phyloP scores from a whole-genome alignment of 2,888 invertebrate genomes.

The Pogonocherus hispidulus region DNA sequence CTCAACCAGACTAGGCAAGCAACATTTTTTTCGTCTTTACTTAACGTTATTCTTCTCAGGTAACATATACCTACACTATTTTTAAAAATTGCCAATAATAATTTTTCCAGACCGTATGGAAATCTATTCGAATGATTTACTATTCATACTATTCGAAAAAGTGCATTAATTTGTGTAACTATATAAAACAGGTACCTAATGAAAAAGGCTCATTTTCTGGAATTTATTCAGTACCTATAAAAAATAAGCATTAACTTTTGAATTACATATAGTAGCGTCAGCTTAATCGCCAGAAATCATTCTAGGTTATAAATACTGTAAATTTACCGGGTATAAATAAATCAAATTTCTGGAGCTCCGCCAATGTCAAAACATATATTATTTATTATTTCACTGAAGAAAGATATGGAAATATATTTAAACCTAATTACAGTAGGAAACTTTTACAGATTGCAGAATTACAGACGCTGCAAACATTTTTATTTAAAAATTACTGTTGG shows the following conservation, averaged over 20 bases:
- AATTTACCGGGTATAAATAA: slow-evolving; percentile 47
- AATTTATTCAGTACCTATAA: no score
- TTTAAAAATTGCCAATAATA: no score
- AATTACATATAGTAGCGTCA: background rate
- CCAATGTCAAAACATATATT: slow-evolving; percentile 52
- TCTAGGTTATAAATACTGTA: slow-evolving; percentile 34
- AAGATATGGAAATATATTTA: slow-evolving; percentile 34
- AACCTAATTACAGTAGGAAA: slow-evolving; percentile 1
- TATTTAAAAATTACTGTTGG: background rate
- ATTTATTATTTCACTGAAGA: slow-evolving; percentile 45
- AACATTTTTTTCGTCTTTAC: no score
- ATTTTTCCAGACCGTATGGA: no score
- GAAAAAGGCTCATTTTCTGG: no score
- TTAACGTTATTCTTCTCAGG: no score
- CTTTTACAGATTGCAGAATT: slow-evolving; percentile 6
- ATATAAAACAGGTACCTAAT: no score
- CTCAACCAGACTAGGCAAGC: no score
- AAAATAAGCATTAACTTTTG: background rate
- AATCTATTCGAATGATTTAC: no score
- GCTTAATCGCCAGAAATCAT: slow-evolving; percentile 30
- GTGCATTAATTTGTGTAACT: no score
- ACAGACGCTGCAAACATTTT: background rate
- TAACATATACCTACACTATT: no score
- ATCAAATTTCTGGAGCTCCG: slow-evolving; percentile 49
- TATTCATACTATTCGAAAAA: no score